Evolutionary conservation across 2,113 vertebrate genomes (phyloP), one percentile per base, ranked within the genome.

Genomic region (Nettapus auritus): DNA sequence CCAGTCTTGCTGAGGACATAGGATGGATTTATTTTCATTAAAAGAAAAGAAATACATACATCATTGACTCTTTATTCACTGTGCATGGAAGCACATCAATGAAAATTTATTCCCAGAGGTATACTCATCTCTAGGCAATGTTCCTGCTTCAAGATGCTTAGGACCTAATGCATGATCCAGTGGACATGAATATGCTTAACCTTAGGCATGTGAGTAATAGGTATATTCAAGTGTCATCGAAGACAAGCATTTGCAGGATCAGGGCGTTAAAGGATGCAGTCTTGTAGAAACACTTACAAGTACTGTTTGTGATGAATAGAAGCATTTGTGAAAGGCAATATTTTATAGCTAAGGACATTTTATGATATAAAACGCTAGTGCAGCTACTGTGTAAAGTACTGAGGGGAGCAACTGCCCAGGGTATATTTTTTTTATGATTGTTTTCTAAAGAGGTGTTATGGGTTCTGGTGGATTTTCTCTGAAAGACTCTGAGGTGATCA

Each of bases 31-130:
- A 74, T 93, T 82, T 84, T 76, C 82, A 68, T 90, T 90, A 82
- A 89, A 91, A 80, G 42, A 40, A 62, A 84, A 94, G 34, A 83
- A 93, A 92, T 87, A 52, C 38, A 73, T 92, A 78, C 60, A 90
- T 94, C 81, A 93, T 71, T 95, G 66, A 74, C 86, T 86, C 73
- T 90, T 94, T 89, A 81, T 88, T 81, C 60, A 83, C 82, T 92
- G 68, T 46, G 60, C 64, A 62, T 92, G 63, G 86, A 84, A 93
- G 57, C 46, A 62, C 70, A 82, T 80, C 52, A 90, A 74, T 67
- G 88, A 80, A 95, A 89, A 95, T 92, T 89, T 91, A 90, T 93
- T 94, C 92, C 86, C 62, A 31, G 48, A 33, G 64, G 76, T 60
- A 44, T 77, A 40, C 62, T 94, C 56, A 25, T 80, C 88, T 80